A percentile compares a stretch with the other conserved stretches of the same genome.
These are phyloP conservation scores for Alcis repandata DNA, from an alignment of 2,888 invertebrate genomes.

Conservation along the genomic window DNA sequence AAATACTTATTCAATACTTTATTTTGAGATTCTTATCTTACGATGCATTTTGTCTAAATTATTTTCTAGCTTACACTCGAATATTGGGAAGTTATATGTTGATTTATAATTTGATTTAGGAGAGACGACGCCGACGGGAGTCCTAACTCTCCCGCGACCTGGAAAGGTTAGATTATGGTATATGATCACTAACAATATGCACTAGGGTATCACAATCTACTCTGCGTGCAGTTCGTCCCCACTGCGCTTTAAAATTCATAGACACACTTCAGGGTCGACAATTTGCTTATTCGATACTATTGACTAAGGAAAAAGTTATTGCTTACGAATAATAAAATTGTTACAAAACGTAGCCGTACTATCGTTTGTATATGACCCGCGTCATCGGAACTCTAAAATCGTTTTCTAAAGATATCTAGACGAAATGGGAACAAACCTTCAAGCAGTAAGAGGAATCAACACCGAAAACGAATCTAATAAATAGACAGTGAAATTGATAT, in stretches of 20 bases:
- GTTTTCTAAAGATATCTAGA: constrained; percentile 36
- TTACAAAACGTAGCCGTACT: constrained; percentile 25
- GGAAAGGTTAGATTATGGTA: constrained; percentile 44
- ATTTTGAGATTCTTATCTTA: constrained; percentile 82
- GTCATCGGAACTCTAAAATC: constrained; percentile 12
- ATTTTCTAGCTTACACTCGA: constrained; percentile 75
- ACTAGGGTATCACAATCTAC: constrained; percentile 84
- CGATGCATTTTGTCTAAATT: constrained; percentile 82
- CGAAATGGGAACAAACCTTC: constrained; percentile 77
- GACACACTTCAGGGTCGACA: constrained; percentile 10
- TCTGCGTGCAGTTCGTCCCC: constrained; percentile 77
- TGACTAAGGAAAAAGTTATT: constrained; percentile 21
- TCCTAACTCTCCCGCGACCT: constrained; percentile 36
- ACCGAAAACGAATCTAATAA: constrained; percentile 85
- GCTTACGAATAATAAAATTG: constrained; percentile 28
- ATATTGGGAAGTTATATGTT: constrained; percentile 74
- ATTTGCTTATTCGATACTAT: constrained; percentile 35
- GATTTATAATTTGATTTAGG: constrained; percentile 50
- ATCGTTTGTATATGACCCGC: background rate
- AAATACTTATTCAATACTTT: constrained; percentile 86
- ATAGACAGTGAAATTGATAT: constrained; percentile 87
- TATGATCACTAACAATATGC: constrained; percentile 69
- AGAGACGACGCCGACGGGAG: constrained; percentile 44
- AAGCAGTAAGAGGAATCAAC: constrained; percentile 83
- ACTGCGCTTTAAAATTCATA: constrained; percentile 58